Conservation (phyloP, 2,888 invertebrate species). For the Drosophila parthenogenetica region DNA sequence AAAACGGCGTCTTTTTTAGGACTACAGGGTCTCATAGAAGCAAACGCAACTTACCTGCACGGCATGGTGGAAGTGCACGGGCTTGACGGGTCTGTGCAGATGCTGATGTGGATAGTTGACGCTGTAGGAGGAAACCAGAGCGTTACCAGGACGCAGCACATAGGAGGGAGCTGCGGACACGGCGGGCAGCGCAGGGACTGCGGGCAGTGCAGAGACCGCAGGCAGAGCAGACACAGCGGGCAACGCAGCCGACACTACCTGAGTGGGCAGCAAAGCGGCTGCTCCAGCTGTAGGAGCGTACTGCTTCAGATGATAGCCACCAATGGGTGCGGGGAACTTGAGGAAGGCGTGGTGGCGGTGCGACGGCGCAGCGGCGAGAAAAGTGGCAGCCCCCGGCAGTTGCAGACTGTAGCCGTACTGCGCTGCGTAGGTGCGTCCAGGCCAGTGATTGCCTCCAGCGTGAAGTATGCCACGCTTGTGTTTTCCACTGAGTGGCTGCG, state of each 20-base stretch:
- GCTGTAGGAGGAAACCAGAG: slow-evolving; percentile 82
- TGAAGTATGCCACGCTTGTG: slow-evolving; percentile 80
- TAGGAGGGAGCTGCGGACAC: slow-evolving; percentile 65
- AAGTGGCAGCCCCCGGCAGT: slow-evolving; percentile 68
- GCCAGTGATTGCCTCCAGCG: slow-evolving; percentile 71
- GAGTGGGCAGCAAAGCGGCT: slow-evolving; percentile 26
- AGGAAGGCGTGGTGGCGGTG: slow-evolving; percentile 38
- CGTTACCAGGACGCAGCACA: slow-evolving; percentile 82
- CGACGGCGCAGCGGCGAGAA: slow-evolving; percentile 60
- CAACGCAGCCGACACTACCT: slow-evolving; percentile 7
- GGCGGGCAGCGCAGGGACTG: slow-evolving; percentile 25
- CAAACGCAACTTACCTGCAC: slow-evolving; percentile 47
- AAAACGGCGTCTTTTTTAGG: no score
- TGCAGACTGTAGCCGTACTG: slow-evolving; percentile 82
- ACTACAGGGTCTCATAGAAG: not conserved
- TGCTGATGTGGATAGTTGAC: slow-evolving; percentile 83
- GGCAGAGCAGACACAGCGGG: slow-evolving; percentile 18
- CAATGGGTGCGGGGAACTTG: slow-evolving; percentile 54
- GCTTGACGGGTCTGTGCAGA: slow-evolving; percentile 69
- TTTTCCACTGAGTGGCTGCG: slow-evolving; percentile 40
- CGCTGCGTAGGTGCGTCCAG: slow-evolving; percentile 78
- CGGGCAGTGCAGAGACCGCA: slow-evolving; percentile 23
- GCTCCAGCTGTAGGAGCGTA: slow-evolving; percentile 30
- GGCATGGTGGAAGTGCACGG: slow-evolving; percentile 63
- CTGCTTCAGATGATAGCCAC: slow-evolving; percentile 50